phyloP scores from a whole-genome alignment of 2,113 vertebrate species.

The Rhabdornis inornatus region DNA sequence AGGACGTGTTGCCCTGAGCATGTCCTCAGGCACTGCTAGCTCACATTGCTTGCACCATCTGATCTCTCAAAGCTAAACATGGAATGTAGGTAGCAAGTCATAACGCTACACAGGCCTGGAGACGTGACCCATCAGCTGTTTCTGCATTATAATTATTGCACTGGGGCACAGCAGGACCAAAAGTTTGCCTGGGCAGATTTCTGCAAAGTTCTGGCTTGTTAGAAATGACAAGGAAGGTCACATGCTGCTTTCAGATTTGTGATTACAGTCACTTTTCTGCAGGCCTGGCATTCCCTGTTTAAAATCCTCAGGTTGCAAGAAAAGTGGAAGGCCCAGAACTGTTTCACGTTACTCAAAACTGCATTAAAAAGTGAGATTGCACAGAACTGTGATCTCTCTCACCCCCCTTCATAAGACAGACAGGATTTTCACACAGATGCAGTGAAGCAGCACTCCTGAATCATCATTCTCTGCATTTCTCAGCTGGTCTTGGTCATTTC shows the following conservation, averaged over 20 bases:
- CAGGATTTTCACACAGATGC: background rate
- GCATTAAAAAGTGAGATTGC: background rate
- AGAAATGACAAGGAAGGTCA: background rate
- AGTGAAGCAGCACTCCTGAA: background rate
- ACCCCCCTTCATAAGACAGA: background rate
- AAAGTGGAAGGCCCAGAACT: background rate
- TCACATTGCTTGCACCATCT: slow-evolving; percentile 58
- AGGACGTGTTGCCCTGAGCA: background rate
- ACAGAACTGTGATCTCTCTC: background rate
- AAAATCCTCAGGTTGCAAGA: background rate
- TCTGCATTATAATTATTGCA: slow-evolving; percentile 48
- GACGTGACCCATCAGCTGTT: slow-evolving; percentile 55
- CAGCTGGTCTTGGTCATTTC: background rate
- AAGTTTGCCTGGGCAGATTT: slow-evolving; percentile 10
- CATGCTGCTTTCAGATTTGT: background rate
- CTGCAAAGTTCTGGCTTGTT: background rate
- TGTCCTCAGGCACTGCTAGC: slow-evolving; percentile 35
- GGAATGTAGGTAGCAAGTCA: slow-evolving; percentile 67
- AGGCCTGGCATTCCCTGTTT: background rate
- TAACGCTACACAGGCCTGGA: background rate
- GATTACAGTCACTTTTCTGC: background rate
- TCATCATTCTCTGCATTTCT: background rate
- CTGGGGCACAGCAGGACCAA: slow-evolving; percentile 27
- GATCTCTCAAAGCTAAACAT: slow-evolving; percentile 52
- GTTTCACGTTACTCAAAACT: background rate